Percentiles rank a stretch among this genome's conserved stretches.
phyloP scores from a whole-genome alignment of 2,888 invertebrate species.

The Catocala nupta region DNA sequence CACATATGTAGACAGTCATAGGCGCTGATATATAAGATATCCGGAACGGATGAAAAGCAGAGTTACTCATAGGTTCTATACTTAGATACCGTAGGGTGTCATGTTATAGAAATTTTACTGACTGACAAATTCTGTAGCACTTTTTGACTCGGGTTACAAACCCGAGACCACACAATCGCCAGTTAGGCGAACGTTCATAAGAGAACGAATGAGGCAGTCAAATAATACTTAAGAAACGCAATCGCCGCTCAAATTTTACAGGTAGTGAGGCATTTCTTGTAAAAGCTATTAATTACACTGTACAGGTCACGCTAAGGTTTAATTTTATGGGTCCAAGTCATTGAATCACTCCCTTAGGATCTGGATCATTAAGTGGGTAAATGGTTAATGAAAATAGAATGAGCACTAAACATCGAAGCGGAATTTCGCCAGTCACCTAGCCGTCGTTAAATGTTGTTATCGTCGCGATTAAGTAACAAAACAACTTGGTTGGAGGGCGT shows the following conservation, averaged over 20 bases:
- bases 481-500: conserved; percentile 77
- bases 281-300: conserved; percentile 66
- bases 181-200: too few species aligned
- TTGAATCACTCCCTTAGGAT: conserved; percentile 84
- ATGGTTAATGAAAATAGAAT: conserved; percentile 88
- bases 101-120: too few species aligned
- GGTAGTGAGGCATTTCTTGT: conserved; percentile 54
- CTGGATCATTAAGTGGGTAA: conserved; percentile 87
- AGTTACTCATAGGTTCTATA: too few species aligned
- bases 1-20: too few species aligned
- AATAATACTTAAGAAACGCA: background rate
- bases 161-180: too few species aligned
- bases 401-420: conserved; percentile 87
- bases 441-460: conserved; percentile 87
- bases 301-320: conserved; percentile 82
- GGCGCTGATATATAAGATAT: too few species aligned
- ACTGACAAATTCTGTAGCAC: too few species aligned
- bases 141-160: too few species aligned
- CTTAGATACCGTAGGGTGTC: too few species aligned
- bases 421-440: conserved; percentile 87
- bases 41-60: too few species aligned
- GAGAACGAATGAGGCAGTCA: too few species aligned
- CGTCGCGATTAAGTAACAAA: conserved; percentile 87
- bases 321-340: conserved; percentile 83
- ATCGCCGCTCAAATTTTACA: conserved; percentile 20